A percentile compares a stretch with the other conserved stretches of the same genome.
phyloP scores from a whole-genome alignment of 2,888 invertebrate species.

The Dexiosoma caninum region DNA sequence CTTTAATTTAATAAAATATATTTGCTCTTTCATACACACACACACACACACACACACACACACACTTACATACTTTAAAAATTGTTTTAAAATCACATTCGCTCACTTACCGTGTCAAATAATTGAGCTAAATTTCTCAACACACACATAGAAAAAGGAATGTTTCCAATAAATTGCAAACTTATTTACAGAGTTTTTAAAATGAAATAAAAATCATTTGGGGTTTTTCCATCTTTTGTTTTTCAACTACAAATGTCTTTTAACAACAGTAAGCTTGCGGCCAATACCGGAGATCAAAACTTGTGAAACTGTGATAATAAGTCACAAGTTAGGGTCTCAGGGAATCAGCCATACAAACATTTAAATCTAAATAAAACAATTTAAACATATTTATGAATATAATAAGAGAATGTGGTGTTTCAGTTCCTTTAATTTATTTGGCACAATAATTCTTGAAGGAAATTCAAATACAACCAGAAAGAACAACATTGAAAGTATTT shows the following conservation, averaged over 20 bases:
- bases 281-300: slow-evolving; percentile 79
- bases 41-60: too few species aligned
- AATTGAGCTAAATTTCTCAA: not conserved
- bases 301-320: slow-evolving; percentile 79
- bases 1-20: not conserved
- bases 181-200: slow-evolving; percentile 41
- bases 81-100: not conserved
- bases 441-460: not conserved
- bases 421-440: not conserved
- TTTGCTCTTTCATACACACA: too few species aligned
- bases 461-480: slow-evolving; percentile 45
- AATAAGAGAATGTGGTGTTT: not conserved
- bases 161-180: slow-evolving; percentile 19
- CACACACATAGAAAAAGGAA: slow-evolving; percentile 1
- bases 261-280: slow-evolving; percentile 77
- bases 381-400: slow-evolving; percentile 16
- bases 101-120: slow-evolving; percentile 23
- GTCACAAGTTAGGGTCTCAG: slow-evolving; percentile 79
- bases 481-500: slow-evolving; percentile 19
- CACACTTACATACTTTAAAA: too few species aligned
- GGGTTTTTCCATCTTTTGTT: not conserved
- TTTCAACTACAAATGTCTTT: slow-evolving; percentile 17
- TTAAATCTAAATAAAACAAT: slow-evolving; percentile 65
- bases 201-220: not conserved
- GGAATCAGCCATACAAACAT: slow-evolving; percentile 79